These are phyloP conservation scores for Acinonyx jubatus DNA, from an alignment of 2,113 vertebrate species.

Conservation along the genomic window DNA sequence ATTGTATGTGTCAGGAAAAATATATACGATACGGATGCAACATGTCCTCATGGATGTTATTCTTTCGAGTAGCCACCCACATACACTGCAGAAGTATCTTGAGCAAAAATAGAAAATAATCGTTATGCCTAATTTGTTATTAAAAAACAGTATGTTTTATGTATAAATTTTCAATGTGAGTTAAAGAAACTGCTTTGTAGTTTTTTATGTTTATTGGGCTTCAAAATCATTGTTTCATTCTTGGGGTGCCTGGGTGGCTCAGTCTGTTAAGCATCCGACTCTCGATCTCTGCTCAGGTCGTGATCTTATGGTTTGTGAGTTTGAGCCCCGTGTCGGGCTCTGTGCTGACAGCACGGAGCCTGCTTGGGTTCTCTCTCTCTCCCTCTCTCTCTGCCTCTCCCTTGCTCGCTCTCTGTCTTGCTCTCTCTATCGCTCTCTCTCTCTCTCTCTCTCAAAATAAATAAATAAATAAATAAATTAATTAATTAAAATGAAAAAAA, in stretches of 20 bases:
- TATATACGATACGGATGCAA: not conserved
- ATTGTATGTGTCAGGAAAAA: not conserved
- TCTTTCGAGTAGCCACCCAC: not conserved
- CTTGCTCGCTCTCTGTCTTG: no score
- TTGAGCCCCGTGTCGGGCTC: no score
- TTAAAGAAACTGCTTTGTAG: not conserved
- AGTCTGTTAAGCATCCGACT: no score
- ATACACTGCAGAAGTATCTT: not conserved
- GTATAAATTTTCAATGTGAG: not conserved
- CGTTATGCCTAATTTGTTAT: not conserved
- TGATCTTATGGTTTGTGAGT: no score
- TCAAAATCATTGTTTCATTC: not conserved
- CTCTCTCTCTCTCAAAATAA: no score
- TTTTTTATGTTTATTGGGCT: not conserved
- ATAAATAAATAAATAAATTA: no score
- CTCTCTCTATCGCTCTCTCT: no score
- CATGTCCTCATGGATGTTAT: not conserved
- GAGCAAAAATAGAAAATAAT: not conserved
- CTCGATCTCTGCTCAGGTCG: no score
- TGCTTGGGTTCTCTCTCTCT: no score
- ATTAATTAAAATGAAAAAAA: no score
- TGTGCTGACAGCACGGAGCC: no score
- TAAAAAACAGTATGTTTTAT: not conserved
- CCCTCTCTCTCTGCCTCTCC: no score
- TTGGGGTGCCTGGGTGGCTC: not conserved